A percentile compares a stretch with the other conserved stretches of the same genome.
phyloP scores from a whole-genome alignment of 2,113 vertebrate species.

The Petromus typicus region DNA sequence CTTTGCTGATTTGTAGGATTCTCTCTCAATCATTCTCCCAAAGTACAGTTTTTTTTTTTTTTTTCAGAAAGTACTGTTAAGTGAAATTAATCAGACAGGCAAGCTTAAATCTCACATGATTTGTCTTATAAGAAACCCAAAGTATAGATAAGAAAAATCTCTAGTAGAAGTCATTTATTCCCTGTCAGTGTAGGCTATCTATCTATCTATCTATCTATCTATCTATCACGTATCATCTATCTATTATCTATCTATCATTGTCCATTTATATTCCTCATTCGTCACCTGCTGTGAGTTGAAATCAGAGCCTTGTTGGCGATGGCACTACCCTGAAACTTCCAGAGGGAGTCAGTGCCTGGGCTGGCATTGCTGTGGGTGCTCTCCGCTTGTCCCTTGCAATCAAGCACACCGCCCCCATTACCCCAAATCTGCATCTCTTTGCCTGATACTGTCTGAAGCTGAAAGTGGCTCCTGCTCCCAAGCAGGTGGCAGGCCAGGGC shows the following conservation, averaged over 20 bases:
- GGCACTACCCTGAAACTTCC: rapidly evolving
- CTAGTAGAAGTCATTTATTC: slow-evolving; percentile 42
- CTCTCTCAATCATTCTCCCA: background rate
- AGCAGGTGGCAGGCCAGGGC: background rate
- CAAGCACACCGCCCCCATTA: background rate
- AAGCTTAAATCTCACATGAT: background rate
- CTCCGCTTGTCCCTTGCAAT: background rate
- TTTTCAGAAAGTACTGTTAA: background rate
- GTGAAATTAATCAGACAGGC: background rate
- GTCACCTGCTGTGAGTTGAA: background rate
- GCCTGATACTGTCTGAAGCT: background rate
- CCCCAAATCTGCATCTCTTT: background rate
- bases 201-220: background rate
- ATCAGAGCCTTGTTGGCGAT: background rate
- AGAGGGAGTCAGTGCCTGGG: rapidly evolving
- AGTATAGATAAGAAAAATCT: slow-evolving; percentile 13
- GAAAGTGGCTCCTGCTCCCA: background rate
- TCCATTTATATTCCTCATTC: background rate
- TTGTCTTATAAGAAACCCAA: background rate
- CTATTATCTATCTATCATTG: background rate
- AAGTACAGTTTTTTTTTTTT: background rate
- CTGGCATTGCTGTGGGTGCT: background rate
- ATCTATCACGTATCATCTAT: background rate
- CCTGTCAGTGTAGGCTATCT: background rate
- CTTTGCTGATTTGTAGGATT: background rate